These are phyloP conservation scores for Mycetomoellerius zeteki DNA, from an alignment of 1,140 invertebrate genomes.

Conservation along the genomic window DNA sequence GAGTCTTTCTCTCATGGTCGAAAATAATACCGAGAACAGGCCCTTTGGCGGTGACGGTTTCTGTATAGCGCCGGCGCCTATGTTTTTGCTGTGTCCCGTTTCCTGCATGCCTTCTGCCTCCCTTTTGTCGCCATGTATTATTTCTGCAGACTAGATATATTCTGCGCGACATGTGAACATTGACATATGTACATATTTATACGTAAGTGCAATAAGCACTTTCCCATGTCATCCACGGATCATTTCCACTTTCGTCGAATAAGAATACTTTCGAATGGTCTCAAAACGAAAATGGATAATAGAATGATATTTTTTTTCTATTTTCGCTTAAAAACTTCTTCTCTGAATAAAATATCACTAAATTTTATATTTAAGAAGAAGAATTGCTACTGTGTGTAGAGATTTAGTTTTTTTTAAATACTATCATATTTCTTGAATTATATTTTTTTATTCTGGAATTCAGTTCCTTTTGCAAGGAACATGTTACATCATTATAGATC, in stretches of 20 bases:
- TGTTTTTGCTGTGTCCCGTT: conserved; percentile 78
- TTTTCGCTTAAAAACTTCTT: not conserved
- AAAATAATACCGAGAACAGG: conserved; percentile 79
- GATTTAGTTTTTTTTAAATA: not conserved
- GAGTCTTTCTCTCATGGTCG: conserved; percentile 74
- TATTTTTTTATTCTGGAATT: not conserved
- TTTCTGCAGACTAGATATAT: conserved; percentile 46
- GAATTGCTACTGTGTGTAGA: not conserved
- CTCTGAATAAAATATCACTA: not conserved
- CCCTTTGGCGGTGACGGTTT: conserved; percentile 78
- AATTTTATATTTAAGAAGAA: not conserved
- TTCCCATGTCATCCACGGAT: conserved; percentile 9
- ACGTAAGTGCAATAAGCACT: not conserved
- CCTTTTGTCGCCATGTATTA: conserved; percentile 41
- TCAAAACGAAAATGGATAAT: not conserved
- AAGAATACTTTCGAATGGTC: not conserved
- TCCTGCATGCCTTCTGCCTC: conserved; percentile 54
- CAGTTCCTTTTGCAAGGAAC: not conserved
- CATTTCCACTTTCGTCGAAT: conserved; percentile 16
- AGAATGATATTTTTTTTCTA: not conserved
- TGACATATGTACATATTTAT: not conserved
- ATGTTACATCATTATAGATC: conserved; percentile 12
- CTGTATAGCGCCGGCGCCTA: conserved; percentile 81
- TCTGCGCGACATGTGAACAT: conserved; percentile 44
- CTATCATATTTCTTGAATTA: not conserved